These are phyloP conservation scores for Galaxias olidus DNA, from an alignment of 2,797 vertebrate species.

Conservation along the genomic window DNA sequence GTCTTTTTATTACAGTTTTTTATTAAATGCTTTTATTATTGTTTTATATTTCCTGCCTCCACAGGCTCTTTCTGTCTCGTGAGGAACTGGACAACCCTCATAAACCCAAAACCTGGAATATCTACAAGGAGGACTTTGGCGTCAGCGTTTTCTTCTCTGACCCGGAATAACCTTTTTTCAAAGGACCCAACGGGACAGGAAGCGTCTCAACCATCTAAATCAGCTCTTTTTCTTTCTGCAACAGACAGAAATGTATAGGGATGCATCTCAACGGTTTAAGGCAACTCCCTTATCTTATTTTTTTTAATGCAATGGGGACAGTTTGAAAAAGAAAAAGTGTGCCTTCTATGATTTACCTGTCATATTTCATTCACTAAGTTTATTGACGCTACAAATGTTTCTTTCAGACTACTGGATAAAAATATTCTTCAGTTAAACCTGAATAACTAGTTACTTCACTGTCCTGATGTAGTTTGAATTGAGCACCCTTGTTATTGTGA, in stretches of 20 bases:
- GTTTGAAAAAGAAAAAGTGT: too few species aligned
- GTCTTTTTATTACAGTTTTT: neutral
- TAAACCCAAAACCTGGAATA: constrained; percentile 88
- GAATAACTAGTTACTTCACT: too few species aligned
- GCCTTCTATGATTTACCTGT: too few species aligned
- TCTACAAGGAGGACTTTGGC: constrained; percentile 88
- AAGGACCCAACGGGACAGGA: neutral
- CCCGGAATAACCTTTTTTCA: constrained; percentile 50
- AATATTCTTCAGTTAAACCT: too few species aligned
- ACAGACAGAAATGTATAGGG: neutral
- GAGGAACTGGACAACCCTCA: constrained; percentile 94
- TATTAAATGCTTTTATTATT: neutral
- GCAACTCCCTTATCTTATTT: neutral
- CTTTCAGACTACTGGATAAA: too few species aligned
- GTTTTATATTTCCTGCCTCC: constrained; percentile 12
- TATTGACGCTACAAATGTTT: too few species aligned
- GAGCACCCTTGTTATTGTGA: too few species aligned
- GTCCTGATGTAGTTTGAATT: too few species aligned
- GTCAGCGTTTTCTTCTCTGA: constrained; percentile 84
- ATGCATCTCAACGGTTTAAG: neutral
- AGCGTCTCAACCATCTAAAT: too few species aligned
- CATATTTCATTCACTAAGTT: too few species aligned
- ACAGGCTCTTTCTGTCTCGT: constrained; percentile 86
- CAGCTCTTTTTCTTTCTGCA: too few species aligned
- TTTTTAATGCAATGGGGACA: too few species aligned